phyloP scores from a whole-genome alignment of 2,888 invertebrate species.

The Germaria angustata region DNA sequence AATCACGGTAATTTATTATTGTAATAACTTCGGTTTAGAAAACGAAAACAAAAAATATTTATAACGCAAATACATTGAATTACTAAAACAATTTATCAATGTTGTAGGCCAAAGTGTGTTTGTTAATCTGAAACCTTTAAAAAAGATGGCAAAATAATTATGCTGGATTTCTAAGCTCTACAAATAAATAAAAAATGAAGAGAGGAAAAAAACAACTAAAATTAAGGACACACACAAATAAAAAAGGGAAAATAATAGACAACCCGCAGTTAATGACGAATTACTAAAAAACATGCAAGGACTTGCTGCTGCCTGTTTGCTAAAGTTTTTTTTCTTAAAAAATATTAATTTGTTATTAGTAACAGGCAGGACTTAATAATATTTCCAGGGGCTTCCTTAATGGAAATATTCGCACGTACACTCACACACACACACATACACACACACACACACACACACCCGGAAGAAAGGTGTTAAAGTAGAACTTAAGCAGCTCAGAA shows the following conservation, averaged over 20 bases:
- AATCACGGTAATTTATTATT: slow-evolving; percentile 40
- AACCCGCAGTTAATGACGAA: slow-evolving; percentile 79
- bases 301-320: slow-evolving; percentile 30
- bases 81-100: slow-evolving; percentile 64
- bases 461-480: slow-evolving; percentile 39
- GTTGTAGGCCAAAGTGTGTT: slow-evolving; percentile 7
- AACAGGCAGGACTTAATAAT: neutral
- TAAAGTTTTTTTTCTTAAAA: slow-evolving; percentile 1
- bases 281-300: slow-evolving; percentile 77
- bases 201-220: slow-evolving; percentile 17
- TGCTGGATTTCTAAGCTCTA: neutral
- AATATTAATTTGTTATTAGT: neutral
- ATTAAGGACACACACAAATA: slow-evolving; percentile 51
- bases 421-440: neutral
- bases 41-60: slow-evolving; percentile 59
- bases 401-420: neutral
- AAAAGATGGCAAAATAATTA: slow-evolving; percentile 57
- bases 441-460: neutral
- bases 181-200: slow-evolving; percentile 29
- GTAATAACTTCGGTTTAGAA: neutral
- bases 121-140: slow-evolving; percentile 8
- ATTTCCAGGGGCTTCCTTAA: neutral
- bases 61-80: slow-evolving; percentile 57
- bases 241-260: slow-evolving; percentile 72
- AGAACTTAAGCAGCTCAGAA: slow-evolving; percentile 14